Conservation (phyloP, 2,797 vertebrate genomes). For the Arctocebus calabarensis region DNA sequence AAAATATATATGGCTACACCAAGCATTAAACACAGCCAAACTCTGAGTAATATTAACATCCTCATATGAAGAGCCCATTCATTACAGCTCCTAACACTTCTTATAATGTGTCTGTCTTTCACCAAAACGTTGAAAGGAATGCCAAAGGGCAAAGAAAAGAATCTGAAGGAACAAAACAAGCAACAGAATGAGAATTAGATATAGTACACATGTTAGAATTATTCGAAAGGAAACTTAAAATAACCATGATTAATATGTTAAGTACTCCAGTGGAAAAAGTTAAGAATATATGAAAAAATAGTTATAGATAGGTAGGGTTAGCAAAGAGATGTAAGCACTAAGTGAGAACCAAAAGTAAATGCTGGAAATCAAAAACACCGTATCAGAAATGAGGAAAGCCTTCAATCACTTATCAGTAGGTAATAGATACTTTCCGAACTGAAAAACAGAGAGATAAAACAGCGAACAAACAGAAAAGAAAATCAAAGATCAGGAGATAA, state of each 20-base stretch:
- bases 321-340: neutral
- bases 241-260: neutral
- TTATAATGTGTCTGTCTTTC: neutral
- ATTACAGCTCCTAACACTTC: neutral
- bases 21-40: neutral
- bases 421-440: neutral
- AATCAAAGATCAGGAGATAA: neutral
- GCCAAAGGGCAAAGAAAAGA: neutral
- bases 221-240: neutral
- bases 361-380: neutral
- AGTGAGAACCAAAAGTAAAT: constrained; percentile 19
- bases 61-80: neutral
- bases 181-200: neutral
- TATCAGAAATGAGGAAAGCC: neutral
- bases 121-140: neutral
- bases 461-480: neutral
- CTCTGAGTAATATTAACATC: neutral
- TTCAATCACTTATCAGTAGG: neutral
- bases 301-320: neutral
- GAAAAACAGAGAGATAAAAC: neutral
- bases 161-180: neutral
- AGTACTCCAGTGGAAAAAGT: neutral
- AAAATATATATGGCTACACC: neutral
- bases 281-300: neutral
- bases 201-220: neutral